Evolutionary conservation across 2,113 vertebrate genomes (phyloP).

Genomic region (Saccopteryx bilineata): DNA sequence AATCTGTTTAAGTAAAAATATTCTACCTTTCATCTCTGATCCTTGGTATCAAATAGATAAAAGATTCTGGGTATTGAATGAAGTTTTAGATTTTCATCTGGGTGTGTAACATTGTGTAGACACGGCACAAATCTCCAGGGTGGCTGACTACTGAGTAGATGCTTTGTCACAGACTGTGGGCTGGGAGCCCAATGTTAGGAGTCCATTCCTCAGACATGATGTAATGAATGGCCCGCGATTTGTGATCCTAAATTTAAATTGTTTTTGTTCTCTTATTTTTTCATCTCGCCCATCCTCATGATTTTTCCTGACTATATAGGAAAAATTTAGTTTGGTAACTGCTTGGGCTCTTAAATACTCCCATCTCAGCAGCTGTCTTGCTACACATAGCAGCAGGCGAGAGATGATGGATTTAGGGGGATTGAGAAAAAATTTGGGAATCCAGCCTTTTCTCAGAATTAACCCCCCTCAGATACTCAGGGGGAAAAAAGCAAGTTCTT

Average conservation of each 20-base stretch:
- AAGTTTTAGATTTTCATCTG: not conserved
- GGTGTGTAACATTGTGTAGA: not conserved
- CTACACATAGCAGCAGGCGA: not conserved
- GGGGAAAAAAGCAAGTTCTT: not conserved
- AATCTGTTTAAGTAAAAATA: constrained; percentile 35
- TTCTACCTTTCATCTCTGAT: not conserved
- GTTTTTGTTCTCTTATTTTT: constrained; percentile 24
- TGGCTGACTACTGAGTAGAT: not conserved
- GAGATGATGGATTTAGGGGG: not conserved
- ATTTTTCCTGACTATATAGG: not conserved
- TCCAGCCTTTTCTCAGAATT: not conserved
- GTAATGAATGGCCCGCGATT: not conserved
- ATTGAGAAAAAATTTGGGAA: not conserved
- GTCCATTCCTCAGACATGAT: not conserved
- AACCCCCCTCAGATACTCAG: not conserved
- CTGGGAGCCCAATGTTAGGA: not conserved
- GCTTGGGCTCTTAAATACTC: not conserved
- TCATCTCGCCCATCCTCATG: not conserved
- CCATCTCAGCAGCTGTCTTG: not conserved
- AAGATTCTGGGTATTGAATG: not conserved
- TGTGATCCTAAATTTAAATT: not conserved
- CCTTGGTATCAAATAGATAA: not conserved
- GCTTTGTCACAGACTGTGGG: not conserved
- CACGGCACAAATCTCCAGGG: not conserved
- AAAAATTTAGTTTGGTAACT: not conserved